Evolutionary conservation across 2,113 vertebrate species (phyloP).

Genomic region (Pontoporia blainvillei): DNA sequence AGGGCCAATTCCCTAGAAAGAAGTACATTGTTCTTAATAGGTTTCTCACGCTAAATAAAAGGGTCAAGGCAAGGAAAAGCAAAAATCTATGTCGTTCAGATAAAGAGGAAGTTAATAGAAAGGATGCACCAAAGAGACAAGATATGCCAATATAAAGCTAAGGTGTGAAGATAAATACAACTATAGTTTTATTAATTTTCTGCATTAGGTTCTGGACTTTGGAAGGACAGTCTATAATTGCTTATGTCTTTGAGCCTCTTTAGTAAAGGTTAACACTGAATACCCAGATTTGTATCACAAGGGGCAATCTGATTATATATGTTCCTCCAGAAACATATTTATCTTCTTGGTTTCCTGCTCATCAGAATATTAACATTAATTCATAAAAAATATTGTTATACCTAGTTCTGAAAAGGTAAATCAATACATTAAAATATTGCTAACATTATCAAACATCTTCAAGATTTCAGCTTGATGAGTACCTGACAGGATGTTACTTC

Average conservation of each 20-base stretch:
- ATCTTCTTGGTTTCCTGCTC: not conserved
- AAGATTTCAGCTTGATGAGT: not conserved
- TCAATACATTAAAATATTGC: not conserved
- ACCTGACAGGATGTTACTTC: not conserved
- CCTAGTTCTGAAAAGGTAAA: not conserved
- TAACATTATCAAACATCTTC: not conserved
- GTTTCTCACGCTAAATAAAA: not conserved
- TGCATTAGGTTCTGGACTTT: not conserved
- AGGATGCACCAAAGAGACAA: not conserved
- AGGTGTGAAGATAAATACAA: not conserved
- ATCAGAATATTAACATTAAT: not conserved
- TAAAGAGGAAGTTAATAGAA: not conserved
- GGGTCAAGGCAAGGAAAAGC: not conserved
- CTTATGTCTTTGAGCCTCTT: not conserved
- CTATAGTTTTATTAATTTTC: not conserved
- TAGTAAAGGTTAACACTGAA: not conserved
- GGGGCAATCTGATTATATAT: not conserved
- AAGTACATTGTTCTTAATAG: not conserved
- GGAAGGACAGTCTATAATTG: not conserved
- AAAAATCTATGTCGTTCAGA: not conserved
- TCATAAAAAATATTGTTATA: not conserved
- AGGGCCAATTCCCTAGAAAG: not conserved
- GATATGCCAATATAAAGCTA: not conserved
- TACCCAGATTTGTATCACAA: not conserved
- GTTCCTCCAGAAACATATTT: not conserved